A percentile compares a stretch with the other conserved stretches of the same genome.
Evolutionary conservation across 1,140 invertebrate genomes (phyloP).

Genomic region (Drosophila ercepeae): DNA sequence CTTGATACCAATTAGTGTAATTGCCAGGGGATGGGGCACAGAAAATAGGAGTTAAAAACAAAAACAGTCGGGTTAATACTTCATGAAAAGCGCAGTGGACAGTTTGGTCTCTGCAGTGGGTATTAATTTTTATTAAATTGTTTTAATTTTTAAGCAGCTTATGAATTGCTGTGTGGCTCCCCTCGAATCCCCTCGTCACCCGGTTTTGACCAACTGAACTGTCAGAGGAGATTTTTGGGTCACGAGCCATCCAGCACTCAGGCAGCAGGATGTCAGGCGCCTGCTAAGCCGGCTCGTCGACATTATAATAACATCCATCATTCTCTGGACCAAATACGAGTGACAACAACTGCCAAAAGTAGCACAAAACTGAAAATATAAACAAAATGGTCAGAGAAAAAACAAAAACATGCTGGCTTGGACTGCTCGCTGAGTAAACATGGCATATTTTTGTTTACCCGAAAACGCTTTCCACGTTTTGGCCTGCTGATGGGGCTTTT

Average conservation of each 20-base stretch:
- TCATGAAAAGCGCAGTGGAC: conserved; percentile 34
- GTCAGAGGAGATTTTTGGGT: conserved; percentile 47
- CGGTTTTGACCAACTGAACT: conserved; percentile 12
- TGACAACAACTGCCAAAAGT: conserved; percentile 57
- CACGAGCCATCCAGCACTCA: conserved; percentile 25
- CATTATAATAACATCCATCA: conserved; percentile 81
- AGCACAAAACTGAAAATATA: conserved; percentile 46
- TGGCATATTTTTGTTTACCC: conserved; percentile 70
- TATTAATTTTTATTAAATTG: conserved; percentile 67
- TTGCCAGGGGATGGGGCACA: conserved; percentile 48
- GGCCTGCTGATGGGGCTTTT: conserved; percentile 62
- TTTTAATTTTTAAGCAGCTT: conserved; percentile 69
- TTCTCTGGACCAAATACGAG: conserved; percentile 50
- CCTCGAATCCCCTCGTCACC: not conserved
- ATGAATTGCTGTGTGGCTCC: conserved; percentile 28
- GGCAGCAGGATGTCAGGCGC: conserved; percentile 45
- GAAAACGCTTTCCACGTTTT: conserved; percentile 43
- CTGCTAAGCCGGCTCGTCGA: conserved; percentile 49
- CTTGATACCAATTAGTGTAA: conserved; percentile 71
- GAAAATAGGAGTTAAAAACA: conserved; percentile 9
- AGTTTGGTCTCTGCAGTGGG: conserved; percentile 8
- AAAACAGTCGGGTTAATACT: conserved; percentile 40
- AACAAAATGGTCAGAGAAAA: conserved; percentile 32
- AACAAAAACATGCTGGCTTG: conserved; percentile 41
- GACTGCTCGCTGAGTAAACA: conserved; percentile 70